Evolutionary conservation across 2,797 vertebrate genomes (phyloP).

Genomic region (Gymnocypris eckloni): DNA sequence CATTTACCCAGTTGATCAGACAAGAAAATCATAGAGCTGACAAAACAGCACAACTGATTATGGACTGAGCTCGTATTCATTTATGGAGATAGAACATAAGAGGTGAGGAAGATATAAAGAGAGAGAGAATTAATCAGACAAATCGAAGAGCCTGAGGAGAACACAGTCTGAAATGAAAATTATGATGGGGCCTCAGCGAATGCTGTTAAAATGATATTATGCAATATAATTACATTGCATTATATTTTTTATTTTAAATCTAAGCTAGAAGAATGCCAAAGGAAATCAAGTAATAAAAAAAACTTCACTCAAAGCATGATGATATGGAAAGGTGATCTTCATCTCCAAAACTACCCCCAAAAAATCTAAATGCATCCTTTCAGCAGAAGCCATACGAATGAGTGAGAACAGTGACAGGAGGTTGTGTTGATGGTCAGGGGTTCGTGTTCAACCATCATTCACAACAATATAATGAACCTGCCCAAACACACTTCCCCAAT

Average conservation of each 20-base stretch:
- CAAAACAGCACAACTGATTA: neutral
- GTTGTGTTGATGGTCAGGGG: neutral
- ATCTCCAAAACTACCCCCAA: neutral
- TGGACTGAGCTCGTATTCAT: neutral
- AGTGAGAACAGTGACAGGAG: neutral
- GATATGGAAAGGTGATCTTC: neutral
- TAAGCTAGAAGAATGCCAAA: neutral
- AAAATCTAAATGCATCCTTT: constrained; percentile 7
- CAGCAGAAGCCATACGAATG: neutral
- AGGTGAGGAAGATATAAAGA: neutral
- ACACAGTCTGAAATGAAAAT: neutral
- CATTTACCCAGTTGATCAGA: neutral
- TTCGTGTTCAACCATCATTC: neutral
- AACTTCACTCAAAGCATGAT: neutral
- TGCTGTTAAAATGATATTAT: neutral
- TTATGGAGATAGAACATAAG: neutral
- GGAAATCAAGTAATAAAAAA: constrained; percentile 2
- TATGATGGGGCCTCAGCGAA: neutral
- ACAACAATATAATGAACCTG: neutral
- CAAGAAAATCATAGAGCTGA: neutral
- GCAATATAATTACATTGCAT: neutral
- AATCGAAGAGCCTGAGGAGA: neutral
- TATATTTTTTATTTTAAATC: neutral
- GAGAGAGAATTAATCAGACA: neutral
- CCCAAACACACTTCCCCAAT: neutral